Percentiles rank a stretch among this genome's conserved stretches.
phyloP scores from a whole-genome alignment of 2,888 invertebrate genomes.

The Melanostoma mellinum region DNA sequence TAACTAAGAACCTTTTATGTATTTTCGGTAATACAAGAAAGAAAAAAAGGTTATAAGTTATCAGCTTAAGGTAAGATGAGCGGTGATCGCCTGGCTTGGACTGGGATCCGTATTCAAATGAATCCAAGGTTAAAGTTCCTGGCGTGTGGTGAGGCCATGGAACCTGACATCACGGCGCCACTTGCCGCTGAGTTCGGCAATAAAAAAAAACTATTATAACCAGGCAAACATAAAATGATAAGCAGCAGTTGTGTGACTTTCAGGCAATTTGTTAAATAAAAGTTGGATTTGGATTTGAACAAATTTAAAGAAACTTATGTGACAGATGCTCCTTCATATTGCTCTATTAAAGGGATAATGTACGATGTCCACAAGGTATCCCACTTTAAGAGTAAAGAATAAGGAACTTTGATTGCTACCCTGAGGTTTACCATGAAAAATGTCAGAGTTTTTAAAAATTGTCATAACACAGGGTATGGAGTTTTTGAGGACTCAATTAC shows the following conservation, averaged over 20 bases:
- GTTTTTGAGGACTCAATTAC: too few species aligned
- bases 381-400: too few species aligned
- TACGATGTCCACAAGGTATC: too few species aligned
- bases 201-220: background rate
- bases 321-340: too few species aligned
- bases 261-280: background rate
- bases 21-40: background rate
- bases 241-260: too few species aligned
- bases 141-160: conserved; percentile 6
- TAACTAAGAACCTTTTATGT: background rate
- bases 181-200: background rate
- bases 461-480: too few species aligned
- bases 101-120: background rate
- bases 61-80: conserved; percentile 4
- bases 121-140: conserved; percentile 3
- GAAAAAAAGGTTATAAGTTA: conserved; percentile 24
- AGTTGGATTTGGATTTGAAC: background rate
- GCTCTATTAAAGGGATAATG: too few species aligned
- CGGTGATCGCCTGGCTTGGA: background rate
- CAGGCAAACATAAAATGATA: too few species aligned
- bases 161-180: background rate
- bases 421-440: too few species aligned
- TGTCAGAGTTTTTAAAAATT: too few species aligned
- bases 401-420: too few species aligned
- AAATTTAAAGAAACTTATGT: background rate